Evolutionary conservation across 2,797 vertebrate genomes (phyloP).

Genomic region (Acrossocheilus wenchowensis): DNA sequence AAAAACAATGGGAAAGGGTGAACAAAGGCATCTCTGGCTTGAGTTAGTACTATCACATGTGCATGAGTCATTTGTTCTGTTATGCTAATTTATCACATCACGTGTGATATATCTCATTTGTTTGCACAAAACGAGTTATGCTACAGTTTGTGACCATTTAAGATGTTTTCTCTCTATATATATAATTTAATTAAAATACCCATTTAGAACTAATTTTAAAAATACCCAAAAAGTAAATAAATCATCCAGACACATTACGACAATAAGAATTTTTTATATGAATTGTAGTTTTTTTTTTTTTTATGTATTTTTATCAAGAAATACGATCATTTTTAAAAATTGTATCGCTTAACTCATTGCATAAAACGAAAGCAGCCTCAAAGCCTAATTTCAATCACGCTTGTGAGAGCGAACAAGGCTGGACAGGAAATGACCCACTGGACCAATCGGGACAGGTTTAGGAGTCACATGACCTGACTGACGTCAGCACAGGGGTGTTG

Average conservation of each 20-base stretch:
- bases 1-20: background rate
- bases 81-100: background rate
- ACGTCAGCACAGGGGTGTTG: constrained; percentile 10
- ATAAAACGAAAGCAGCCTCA: background rate
- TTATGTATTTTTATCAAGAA: background rate
- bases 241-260: background rate
- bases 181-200: background rate
- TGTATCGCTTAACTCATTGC: background rate
- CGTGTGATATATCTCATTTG: background rate
- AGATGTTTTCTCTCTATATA: background rate
- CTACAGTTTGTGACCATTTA: background rate
- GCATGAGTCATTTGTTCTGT: background rate
- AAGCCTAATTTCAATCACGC: background rate
- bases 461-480: constrained; percentile 14
- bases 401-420: background rate
- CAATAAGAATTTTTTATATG: background rate
- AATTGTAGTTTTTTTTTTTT: background rate
- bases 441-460: background rate
- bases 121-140: background rate
- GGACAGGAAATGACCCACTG: background rate
- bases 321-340: background rate
- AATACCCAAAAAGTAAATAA: background rate
- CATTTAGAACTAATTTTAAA: background rate
- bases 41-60: background rate
- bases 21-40: background rate